Evolutionary conservation across 2,888 invertebrate genomes (phyloP), one percentile per base, ranked within the genome.

Genomic region (Melitaea athalia): DNA sequence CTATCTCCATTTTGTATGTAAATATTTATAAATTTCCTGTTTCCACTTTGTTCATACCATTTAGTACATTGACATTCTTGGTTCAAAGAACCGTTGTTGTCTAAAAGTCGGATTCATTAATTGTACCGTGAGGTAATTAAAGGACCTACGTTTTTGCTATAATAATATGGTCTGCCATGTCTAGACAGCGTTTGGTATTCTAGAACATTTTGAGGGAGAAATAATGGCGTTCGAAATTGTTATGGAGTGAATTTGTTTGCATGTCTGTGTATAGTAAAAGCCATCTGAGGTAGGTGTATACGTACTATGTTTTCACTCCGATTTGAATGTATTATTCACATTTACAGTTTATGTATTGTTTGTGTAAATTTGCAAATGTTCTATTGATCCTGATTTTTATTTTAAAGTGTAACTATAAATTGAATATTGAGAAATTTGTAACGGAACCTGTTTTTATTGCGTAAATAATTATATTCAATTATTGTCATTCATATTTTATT

Each of bases 21-120:
- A 31, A 31, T 53, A 53, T 63, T 71, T 49, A 12, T 24, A 14
- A 14, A 14, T 24, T 33, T 33, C 6, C 6, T 33, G 3, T 33
- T 33, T 33, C 6, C 33, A 33, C 33, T 33, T 33, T 52, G 24
- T 12, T 52, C 7, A 31, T 53, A 66, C 55, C 70, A 70, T 72
- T 24, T 55, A 62, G 74, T 80, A 83, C 80, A 82, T 82, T 80
- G 78, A 78, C 70, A 68, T 72, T 66, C 71, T 64, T 71, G 71
- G 76, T 72, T 78, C 80, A 78, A 78, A 81, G 82, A 83, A n/a
- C 78, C 82, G 85, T 86, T 87, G 86, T 85, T 81, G 78, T 82
- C 79, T 84, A 84, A 86, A 80, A 78, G 79, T 77, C 74, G 75
- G 74, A 79, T 79, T 75, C 75, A 78, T 33, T 33, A 5, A 33